Percentiles rank a stretch among this genome's conserved stretches.
Evolutionary conservation across 2,113 vertebrate genomes (phyloP).

Genomic region (Connochaetes taurinus): DNA sequence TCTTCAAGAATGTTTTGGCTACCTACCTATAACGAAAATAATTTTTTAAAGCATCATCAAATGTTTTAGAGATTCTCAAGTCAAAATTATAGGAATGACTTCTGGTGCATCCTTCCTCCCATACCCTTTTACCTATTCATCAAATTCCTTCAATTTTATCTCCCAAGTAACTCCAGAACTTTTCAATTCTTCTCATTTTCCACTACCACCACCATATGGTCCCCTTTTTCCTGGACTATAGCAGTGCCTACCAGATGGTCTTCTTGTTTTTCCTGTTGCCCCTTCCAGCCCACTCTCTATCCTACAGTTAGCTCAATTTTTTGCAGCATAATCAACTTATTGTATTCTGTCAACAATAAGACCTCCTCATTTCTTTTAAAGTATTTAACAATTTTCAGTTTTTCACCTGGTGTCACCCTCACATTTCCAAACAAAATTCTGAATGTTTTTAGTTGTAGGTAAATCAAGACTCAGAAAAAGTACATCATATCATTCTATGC

Average conservation of each 20-base stretch:
- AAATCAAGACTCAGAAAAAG: not conserved
- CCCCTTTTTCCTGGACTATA: not conserved
- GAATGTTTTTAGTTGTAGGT: not conserved
- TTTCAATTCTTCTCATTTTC: not conserved
- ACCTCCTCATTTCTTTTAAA: not conserved
- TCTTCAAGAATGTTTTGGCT: not conserved
- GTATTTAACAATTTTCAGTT: not conserved
- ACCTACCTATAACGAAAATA: not conserved
- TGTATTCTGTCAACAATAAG: not conserved
- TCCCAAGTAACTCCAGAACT: not conserved
- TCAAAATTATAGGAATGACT: not conserved
- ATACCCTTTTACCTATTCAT: not conserved
- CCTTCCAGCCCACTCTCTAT: not conserved
- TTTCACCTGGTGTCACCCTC: not conserved
- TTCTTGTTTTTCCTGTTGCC: not conserved
- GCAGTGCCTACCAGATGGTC: too few species aligned
- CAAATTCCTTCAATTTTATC: not conserved
- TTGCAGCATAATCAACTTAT: not conserved
- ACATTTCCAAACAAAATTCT: not conserved
- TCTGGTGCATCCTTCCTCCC: not conserved
- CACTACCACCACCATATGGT: not conserved
- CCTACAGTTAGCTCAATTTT: not conserved
- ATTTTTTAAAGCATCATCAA: not conserved
- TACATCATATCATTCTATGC: not conserved
- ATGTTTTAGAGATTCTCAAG: not conserved